A percentile compares a stretch with the other conserved stretches of the same genome.
phyloP scores from a whole-genome alignment of 2,113 vertebrate species.

The Sorex araneus region DNA sequence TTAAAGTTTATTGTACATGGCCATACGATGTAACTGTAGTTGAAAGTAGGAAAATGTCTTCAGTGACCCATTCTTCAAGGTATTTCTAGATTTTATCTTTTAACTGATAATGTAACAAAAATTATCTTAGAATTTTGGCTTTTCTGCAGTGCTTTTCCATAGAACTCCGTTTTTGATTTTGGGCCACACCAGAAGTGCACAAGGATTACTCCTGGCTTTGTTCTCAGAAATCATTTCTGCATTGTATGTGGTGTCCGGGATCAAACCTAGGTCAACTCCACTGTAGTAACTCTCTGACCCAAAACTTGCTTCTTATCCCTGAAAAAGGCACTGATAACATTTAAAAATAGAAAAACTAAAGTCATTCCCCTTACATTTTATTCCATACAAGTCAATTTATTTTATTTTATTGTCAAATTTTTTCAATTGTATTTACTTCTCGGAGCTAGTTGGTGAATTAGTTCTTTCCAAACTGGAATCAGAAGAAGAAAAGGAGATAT shows the following conservation, averaged over 20 bases:
- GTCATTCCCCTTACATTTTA: not conserved
- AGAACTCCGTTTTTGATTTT: not conserved
- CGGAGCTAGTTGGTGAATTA: not conserved
- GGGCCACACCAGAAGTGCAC: too few relatives aligned
- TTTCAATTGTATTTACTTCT: not conserved
- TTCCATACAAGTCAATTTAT: not conserved
- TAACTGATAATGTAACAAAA: slow-evolving; percentile 52
- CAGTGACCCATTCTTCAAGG: not conserved
- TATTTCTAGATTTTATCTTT: not conserved
- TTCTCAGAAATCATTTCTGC: too few relatives aligned
- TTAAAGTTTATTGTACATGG: not conserved
- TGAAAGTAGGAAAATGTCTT: slow-evolving; percentile 19
- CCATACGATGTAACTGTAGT: not conserved
- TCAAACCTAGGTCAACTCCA: too few relatives aligned
- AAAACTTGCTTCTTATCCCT: not conserved
- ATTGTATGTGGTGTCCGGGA: too few relatives aligned
- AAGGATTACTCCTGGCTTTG: too few relatives aligned
- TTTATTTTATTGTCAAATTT: not conserved
- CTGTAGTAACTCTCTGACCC: too few relatives aligned
- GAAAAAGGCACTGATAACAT: slow-evolving; percentile 16
- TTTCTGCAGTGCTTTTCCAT: not conserved
- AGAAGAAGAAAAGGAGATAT: too few relatives aligned
- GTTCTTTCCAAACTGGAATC: too few relatives aligned
- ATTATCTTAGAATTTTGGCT: slow-evolving; percentile 17
- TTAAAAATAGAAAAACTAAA: not conserved